Evolutionary conservation across 2,797 vertebrate species (phyloP), one percentile per base, ranked within the genome.

Genomic region (Pantherophis vulpinus): DNA sequence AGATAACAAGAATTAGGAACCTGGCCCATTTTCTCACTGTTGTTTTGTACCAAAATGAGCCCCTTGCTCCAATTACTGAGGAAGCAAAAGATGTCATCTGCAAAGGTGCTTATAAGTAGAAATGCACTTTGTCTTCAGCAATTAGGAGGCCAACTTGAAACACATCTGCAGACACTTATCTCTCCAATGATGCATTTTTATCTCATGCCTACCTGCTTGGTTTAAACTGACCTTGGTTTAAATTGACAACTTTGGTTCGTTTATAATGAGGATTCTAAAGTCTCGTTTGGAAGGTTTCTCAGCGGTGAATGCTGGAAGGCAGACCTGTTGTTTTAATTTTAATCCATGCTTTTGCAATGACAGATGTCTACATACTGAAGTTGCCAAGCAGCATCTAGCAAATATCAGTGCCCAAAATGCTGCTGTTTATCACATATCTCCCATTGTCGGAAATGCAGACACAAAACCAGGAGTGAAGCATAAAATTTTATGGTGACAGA

Each of bases 31-130:
- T 93, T 90, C 74, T 89, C 9, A 4, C 0, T 90, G 60, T 74
- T 94, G 27, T 91, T 92, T 86, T 95, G 0, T 83, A 89, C 58
- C 66, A 94, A 93, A 87, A 86, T 88, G 88, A 91, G 66, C 27
- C 61, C 90, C 89, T 96, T 2, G 2, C 56, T 90, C 93, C 66
- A 93, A 94, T 94, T 94, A 94, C 74, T 47, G 25, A 59, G 55
- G 12, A 10, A 86, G 27, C 20, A 91, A 61, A 94, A 92, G 70
- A n/a, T 5, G 0, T 2, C 74, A 87, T 2, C 1, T 92, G 83
- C 29, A 5, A 79, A 51, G 54, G 51, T 94, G 32, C 70, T 93
- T 89, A 27, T 11, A 92, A 47, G 14, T 58, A 37, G 66, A 90
- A 29, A 1, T 90, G 37, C 55, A 47, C 54, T 93, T 66, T 93